Conservation (phyloP, 2,888 invertebrate genomes). For the Oligia fasciuncula region DNA sequence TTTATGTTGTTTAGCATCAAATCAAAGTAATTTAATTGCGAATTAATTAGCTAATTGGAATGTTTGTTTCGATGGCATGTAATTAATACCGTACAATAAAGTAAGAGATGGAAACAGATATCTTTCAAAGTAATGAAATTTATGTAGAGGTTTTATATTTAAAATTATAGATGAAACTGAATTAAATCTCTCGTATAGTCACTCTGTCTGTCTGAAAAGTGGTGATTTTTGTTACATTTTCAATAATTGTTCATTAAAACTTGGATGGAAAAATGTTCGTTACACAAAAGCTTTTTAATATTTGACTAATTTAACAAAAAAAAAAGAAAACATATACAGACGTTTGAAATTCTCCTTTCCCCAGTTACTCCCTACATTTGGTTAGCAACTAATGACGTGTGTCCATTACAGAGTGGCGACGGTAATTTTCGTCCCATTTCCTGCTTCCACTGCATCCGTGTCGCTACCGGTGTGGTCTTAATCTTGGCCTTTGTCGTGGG, state of each 20-base stretch:
- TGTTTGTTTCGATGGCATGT: background rate
- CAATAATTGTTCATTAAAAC: background rate
- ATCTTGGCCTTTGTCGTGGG: slow-evolving; percentile 20
- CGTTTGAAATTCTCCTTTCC: slow-evolving; percentile 12
- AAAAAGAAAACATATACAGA: background rate
- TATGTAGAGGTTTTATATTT: background rate
- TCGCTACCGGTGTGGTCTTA: slow-evolving; percentile 56
- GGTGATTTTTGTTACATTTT: background rate
- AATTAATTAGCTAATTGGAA: slow-evolving; percentile 4
- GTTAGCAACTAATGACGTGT: slow-evolving; percentile 52
- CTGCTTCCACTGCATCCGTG: slow-evolving; percentile 50
- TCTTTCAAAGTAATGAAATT: background rate
- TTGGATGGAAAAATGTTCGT: background rate
- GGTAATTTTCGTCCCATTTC: slow-evolving; percentile 54
- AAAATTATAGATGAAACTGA: background rate
- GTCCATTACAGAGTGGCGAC: slow-evolving; percentile 45
- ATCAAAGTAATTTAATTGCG: slow-evolving; percentile 9
- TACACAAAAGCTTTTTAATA: background rate
- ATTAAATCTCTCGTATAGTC: background rate
- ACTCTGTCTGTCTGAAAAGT: too few relatives aligned
- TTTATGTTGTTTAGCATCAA: slow-evolving; percentile 3
- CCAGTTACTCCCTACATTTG: slow-evolving; percentile 16
- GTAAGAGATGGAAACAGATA: background rate
- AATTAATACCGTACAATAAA: background rate
- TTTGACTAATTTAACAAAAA: background rate